A percentile compares a stretch with the other conserved stretches of the same genome.
These are phyloP conservation scores for Leptinotarsa undecemlineata DNA, from an alignment of 1,140 invertebrate species.

Conservation along the genomic window DNA sequence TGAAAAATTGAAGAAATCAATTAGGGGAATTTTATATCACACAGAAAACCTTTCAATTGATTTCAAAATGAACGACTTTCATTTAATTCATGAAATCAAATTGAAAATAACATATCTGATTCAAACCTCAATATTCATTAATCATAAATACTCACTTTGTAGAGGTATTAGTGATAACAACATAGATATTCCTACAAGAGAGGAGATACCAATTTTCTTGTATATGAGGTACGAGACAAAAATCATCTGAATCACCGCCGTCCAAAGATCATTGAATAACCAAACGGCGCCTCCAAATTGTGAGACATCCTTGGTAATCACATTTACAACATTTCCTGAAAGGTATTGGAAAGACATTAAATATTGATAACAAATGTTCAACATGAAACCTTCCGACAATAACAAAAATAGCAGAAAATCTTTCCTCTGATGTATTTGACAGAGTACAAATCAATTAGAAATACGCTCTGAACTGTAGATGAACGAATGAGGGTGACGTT, in stretches of 20 bases:
- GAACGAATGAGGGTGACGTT: too few species aligned
- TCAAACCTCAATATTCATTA: too few species aligned
- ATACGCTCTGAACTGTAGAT: too few species aligned
- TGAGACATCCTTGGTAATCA: slow-evolving; percentile 87
- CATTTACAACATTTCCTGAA: slow-evolving; percentile 81
- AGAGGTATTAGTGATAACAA: slow-evolving; percentile 82
- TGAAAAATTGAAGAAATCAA: slow-evolving; percentile 25
- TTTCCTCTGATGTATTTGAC: background rate
- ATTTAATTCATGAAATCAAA: too few species aligned
- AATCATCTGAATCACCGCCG: slow-evolving; percentile 78
- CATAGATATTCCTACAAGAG: slow-evolving; percentile 76
- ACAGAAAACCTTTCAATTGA: background rate
- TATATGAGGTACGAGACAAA: slow-evolving; percentile 80
- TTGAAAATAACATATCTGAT: too few species aligned
- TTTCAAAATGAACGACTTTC: too few species aligned
- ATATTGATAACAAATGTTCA: too few species aligned
- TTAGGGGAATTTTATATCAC: background rate
- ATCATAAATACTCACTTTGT: slow-evolving; percentile 63
- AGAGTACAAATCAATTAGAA: background rate
- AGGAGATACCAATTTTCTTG: slow-evolving; percentile 70
- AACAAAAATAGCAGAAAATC: too few species aligned
- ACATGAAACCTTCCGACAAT: too few species aligned
- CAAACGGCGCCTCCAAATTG: slow-evolving; percentile 70
- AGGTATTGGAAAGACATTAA: background rate
- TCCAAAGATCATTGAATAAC: slow-evolving; percentile 76